Base-by-base conservation (phyloP, 2,113 vertebrate genomes). In the Vanacampus margaritifer region DNA sequence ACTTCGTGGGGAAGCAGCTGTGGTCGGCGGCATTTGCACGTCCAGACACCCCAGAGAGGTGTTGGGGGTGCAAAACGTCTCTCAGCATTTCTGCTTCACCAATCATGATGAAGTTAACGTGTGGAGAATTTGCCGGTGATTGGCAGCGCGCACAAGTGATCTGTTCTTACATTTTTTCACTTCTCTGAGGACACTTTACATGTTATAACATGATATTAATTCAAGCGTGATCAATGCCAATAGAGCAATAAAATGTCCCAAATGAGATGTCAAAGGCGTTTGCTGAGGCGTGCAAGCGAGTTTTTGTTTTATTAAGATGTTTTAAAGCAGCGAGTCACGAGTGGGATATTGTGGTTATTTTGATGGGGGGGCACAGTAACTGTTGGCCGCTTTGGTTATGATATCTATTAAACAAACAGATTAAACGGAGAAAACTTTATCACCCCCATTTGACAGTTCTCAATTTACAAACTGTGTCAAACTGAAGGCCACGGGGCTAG, bases 1-100 rank as follows among this genome's bases (percentile, higher is more conserved):
- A 86, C 80, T 77, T 77, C 74, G 78, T 84, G 76, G 80, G 80
- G 80, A 79, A 87, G 85, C 85, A 79, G 75, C 82, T 86, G 82
- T 35, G 79, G 84, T 84, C 71, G 6, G 37, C 64, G 53, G 60
- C 78, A 74, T 66, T 43, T 79, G 70, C 74, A 65, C 21, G 17
- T 74, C 76, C 77, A 87, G 85, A 83, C 79, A 77, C 77, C 79
- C 75, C 51, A 73, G 76, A 79, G 84, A 73, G 74, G 72, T 78
- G 80, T 79, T 11, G 69, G 71, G 0, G 43, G 65, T 67, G 68
- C 84, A 87, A 82, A 80, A 73, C 37, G 65, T 74, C 71, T 74
- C 81, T 83, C 81, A 72, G 81, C 72, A 72, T 80, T 84, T 83
- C 74, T 80, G 57, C 68, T 69, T 72, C 36, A 32, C 61, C 73